phyloP scores from a whole-genome alignment of 2,113 vertebrate genomes.

The rabbit (Oryctolagus cuniculus) region DNA sequence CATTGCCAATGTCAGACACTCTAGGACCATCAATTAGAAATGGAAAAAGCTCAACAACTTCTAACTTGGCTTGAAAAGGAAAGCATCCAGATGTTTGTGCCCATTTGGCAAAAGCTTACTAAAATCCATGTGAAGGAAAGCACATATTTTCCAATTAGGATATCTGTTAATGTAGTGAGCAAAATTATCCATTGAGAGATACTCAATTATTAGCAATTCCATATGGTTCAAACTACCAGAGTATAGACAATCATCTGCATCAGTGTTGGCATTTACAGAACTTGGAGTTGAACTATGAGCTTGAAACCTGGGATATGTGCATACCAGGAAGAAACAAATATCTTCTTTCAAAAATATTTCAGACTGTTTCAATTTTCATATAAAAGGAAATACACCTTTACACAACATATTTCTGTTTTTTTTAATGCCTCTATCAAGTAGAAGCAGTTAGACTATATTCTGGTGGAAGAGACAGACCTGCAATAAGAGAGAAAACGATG shows the following conservation, averaged over 20 bases:
- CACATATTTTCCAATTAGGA: not conserved
- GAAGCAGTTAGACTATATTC: not conserved
- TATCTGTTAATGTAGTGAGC: slow-evolving; percentile 7
- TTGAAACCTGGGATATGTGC: not conserved
- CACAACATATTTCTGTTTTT: not conserved
- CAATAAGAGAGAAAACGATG: not conserved
- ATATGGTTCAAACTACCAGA: not conserved
- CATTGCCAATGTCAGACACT: slow-evolving; percentile 63
- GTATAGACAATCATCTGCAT: not conserved
- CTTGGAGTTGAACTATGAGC: slow-evolving; percentile 13
- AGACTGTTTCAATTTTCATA: not conserved
- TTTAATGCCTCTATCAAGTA: not conserved
- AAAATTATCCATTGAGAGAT: slow-evolving; percentile 18
- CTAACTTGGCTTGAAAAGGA: slow-evolving; percentile 4
- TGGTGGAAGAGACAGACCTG: not conserved
- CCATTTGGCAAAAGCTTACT: slow-evolving; percentile 25
- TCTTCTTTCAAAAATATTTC: slow-evolving; percentile 37
- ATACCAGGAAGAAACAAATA: not conserved
- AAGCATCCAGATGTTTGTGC: slow-evolving; percentile 9
- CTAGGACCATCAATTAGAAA: not conserved
- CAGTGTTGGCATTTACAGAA: not conserved
- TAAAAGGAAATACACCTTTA: not conserved
- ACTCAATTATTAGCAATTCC: slow-evolving; percentile 31
- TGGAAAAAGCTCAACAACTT: slow-evolving; percentile 42
- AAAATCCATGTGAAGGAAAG: not conserved